Percentiles rank a stretch among this genome's conserved stretches.
Conservation (phyloP, 2,888 invertebrate species). For the Caenorhabditis afra region DNA sequence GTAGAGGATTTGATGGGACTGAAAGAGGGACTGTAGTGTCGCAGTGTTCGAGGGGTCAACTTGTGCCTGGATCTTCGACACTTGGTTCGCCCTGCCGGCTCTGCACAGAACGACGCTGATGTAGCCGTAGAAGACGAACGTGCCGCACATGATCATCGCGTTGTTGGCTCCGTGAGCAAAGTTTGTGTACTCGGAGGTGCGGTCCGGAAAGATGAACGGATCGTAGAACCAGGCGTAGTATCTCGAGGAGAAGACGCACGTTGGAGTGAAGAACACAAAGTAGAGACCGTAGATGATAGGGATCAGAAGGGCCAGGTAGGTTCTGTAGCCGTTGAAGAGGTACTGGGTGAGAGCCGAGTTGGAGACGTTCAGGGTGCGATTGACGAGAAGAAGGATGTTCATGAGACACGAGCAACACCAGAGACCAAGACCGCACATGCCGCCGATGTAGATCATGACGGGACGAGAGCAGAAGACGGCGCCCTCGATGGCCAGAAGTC, state of each 20-base stretch:
- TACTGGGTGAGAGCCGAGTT: slow-evolving; percentile 33
- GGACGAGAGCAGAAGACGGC: slow-evolving; percentile 45
- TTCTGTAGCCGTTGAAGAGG: slow-evolving; percentile 46
- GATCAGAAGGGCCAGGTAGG: slow-evolving; percentile 34
- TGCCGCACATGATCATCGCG: slow-evolving; percentile 46
- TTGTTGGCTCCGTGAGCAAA: slow-evolving; percentile 56
- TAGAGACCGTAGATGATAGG: slow-evolving; percentile 59
- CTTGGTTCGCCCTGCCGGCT: slow-evolving; percentile 2
- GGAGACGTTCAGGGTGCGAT: slow-evolving; percentile 43
- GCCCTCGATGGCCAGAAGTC: slow-evolving; percentile 24
- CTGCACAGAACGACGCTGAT: slow-evolving; percentile 39
- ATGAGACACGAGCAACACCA: slow-evolving; percentile 60
- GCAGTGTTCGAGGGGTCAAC: slow-evolving; percentile 6
- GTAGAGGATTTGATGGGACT: slow-evolving; percentile 31
- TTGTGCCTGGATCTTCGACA: slow-evolving; percentile 2
- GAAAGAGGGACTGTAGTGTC: neutral
- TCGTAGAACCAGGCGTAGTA: slow-evolving; percentile 60
- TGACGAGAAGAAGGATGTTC: slow-evolving; percentile 53
- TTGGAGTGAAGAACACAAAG: slow-evolving; percentile 57
- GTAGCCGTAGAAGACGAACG: slow-evolving; percentile 42
- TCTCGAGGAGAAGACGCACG: slow-evolving; percentile 47
- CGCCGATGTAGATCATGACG: slow-evolving; percentile 21
- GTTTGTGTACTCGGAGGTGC: slow-evolving; percentile 46
- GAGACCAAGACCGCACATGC: slow-evolving; percentile 40
- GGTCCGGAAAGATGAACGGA: slow-evolving; percentile 48